phyloP scores from a whole-genome alignment of 2,113 vertebrate species.

The Ptychochromis oligacanthus region DNA sequence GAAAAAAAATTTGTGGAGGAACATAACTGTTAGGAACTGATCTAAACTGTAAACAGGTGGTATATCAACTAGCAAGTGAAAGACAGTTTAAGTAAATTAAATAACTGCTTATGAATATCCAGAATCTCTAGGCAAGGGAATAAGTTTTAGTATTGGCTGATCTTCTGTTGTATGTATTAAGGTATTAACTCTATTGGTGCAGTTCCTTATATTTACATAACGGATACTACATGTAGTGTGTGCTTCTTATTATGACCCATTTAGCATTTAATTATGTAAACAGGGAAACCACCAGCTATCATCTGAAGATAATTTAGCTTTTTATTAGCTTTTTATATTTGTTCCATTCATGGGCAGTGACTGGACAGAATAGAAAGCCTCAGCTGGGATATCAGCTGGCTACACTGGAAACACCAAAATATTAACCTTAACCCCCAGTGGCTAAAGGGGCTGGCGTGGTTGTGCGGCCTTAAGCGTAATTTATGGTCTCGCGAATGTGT shows the following conservation, averaged over 20 bases:
- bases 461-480: no score
- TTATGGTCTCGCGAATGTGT: no score
- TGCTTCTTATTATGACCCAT: background rate
- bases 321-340: no score
- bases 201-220: background rate
- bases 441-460: no score
- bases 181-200: background rate
- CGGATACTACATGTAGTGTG: background rate
- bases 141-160: background rate
- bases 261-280: background rate
- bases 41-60: background rate
- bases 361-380: no score
- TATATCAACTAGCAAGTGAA: background rate
- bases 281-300: background rate
- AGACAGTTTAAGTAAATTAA: background rate
- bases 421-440: no score
- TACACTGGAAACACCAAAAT: no score
- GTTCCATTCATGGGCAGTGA: no score
- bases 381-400: no score
- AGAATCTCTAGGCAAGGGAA: background rate
- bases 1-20: background rate
- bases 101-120: background rate
- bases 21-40: background rate
- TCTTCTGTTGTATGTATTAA: background rate
- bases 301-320: background rate